Evolutionary conservation across 2,113 vertebrate species (phyloP).

Genomic region (Emydura subglobosa): DNA sequence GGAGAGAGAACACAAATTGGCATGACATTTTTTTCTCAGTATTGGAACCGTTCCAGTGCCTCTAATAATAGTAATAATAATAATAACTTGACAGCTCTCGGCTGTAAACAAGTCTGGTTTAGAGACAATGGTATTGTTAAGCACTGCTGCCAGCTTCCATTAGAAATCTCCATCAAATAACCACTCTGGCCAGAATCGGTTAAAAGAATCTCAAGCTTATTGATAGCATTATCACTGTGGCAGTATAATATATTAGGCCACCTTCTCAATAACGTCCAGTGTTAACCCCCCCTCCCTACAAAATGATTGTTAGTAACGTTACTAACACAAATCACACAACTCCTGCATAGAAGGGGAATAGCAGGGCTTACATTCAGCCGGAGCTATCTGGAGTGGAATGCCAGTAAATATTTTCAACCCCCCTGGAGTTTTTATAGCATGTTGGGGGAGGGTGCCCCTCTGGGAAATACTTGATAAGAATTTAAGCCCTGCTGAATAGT

Average conservation of each 20-base stretch:
- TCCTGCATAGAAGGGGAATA: neutral
- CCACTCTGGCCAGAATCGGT: rapidly evolving
- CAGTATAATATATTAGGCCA: neutral
- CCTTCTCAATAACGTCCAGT: neutral
- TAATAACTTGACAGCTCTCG: rapidly evolving
- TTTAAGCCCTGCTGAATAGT: too few relatives aligned
- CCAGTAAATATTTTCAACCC: too few relatives aligned
- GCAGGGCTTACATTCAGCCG: too few relatives aligned
- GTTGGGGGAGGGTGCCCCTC: rapidly evolving
- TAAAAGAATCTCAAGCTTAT: neutral
- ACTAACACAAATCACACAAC: neutral
- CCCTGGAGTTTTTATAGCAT: too few relatives aligned
- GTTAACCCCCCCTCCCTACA: neutral
- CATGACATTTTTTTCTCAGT: rapidly evolving
- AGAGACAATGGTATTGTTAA: rapidly evolving
- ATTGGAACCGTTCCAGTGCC: rapidly evolving
- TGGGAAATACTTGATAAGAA: too few relatives aligned
- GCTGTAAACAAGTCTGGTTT: neutral
- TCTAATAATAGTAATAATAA: rapidly evolving
- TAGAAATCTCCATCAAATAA: rapidly evolving
- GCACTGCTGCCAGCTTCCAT: neutral
- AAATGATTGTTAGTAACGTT: neutral
- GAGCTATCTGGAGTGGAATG: too few relatives aligned
- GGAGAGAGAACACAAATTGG: rapidly evolving
- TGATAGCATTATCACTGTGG: neutral